Evolutionary conservation across 2,113 vertebrate species (phyloP).

Genomic region (Regulus satrapa): DNA sequence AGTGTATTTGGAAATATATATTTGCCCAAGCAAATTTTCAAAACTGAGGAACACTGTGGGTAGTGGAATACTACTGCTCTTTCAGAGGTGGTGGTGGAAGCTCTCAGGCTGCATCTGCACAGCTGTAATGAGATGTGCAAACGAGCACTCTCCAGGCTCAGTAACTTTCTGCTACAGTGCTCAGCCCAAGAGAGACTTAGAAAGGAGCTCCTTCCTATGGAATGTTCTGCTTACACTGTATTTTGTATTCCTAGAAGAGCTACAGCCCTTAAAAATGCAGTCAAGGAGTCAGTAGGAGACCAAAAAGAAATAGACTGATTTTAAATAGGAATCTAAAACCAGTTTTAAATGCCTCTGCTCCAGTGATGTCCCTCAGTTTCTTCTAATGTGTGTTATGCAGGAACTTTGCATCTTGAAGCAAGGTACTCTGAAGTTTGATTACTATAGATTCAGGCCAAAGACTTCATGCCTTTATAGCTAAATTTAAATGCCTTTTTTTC

Average conservation of each 20-base stretch:
- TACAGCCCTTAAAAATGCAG: neutral
- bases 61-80: neutral
- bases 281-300: neutral
- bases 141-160: accelerated
- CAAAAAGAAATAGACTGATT: neutral
- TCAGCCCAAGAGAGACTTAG: neutral
- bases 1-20: neutral
- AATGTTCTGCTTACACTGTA: neutral
- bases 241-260: neutral
- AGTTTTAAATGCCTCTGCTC: neutral
- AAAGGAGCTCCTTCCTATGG: neutral
- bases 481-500: neutral
- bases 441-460: neutral
- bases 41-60: neutral
- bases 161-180: neutral
- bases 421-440: neutral
- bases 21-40: neutral
- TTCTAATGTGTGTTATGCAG: neutral
- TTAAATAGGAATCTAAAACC: neutral
- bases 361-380: accelerated
- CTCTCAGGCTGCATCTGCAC: neutral
- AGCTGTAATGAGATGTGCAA: neutral
- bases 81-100: neutral
- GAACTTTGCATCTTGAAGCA: neutral
- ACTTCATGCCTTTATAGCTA: neutral